Base-by-base conservation (phyloP, 2,888 invertebrate species). In the Seira musarum region DNA sequence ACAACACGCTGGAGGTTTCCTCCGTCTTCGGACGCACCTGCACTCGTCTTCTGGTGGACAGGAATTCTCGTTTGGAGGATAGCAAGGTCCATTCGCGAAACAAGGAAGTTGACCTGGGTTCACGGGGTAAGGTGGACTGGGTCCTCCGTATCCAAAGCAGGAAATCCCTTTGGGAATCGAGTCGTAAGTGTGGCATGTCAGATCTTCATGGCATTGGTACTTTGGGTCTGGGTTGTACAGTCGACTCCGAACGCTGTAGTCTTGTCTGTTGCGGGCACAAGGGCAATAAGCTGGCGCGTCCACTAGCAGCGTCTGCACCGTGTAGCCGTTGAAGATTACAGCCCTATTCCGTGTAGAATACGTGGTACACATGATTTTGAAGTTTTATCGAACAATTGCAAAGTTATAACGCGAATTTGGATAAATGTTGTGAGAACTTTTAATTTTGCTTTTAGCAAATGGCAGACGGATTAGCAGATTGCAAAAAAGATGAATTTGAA, bases 161-260 rank as follows among this genome's bases (percentile, higher is more conserved):
- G 63, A 63, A 1, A 6, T 24, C 49, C 49, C 40, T 25, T 22
- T 72, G 21, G 63, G 72, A 21, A 63, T 66, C 13, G 66, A 66
- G 21, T 73, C 73, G n/a, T 21, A 73, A 19, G 2, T 1, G 22
- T 73, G 73, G 22, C 73, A 73, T 2, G 73, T 73, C 1, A 73
- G 19, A 25, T 76, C 69, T 0, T 17, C 10, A 19, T 69, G 63
- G 17, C 69, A 76, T 13, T 19, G 57, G 35, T 81, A 81, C 19
- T 72, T 66, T 19, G 77, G 72, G 24, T 81, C 77, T 25, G 81
- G 81, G 60, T 77, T 76, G 60, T 77, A 81, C 2, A 72, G 60
- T 1, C 67, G 70, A 22, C 81, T 81, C 1, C 77, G 72, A 49
- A 24, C 60, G 22, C 63, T 64, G 22, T 66, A 73, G 25, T 73